phyloP scores from a whole-genome alignment of 2,888 invertebrate genomes.

The Taenaris catops region DNA sequence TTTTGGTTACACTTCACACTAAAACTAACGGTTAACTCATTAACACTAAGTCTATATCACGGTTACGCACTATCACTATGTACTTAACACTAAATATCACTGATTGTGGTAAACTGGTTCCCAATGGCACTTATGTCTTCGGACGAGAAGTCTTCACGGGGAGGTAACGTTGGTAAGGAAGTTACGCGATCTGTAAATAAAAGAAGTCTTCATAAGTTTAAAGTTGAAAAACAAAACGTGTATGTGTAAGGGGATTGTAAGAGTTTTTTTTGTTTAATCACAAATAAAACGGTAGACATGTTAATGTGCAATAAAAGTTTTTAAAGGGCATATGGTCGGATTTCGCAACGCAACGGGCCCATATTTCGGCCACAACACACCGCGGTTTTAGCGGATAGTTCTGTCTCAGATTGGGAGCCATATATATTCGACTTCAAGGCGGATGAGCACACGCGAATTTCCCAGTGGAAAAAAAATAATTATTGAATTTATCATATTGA shows the following conservation, averaged over 20 bases:
- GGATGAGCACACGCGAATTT: too few species aligned
- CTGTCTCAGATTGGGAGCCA: too few species aligned
- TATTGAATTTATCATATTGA: too few species aligned
- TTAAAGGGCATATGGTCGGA: conserved; percentile 43
- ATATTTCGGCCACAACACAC: conserved; percentile 42
- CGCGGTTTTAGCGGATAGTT: too few species aligned
- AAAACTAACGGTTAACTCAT: conserved; percentile 56
- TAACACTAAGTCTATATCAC: conserved; percentile 62
- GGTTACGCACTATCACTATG: conserved; percentile 61
- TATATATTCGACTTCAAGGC: too few species aligned
- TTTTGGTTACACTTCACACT: conserved; percentile 69
- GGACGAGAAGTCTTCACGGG: conserved; percentile 66
- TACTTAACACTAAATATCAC: conserved; percentile 71
- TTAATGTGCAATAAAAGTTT: conserved; percentile 27
- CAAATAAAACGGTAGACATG: conserved; percentile 17
- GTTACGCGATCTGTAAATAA: conserved; percentile 45
- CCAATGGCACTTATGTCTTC: conserved; percentile 73
- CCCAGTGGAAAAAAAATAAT: too few species aligned
- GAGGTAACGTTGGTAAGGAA: conserved; percentile 41
- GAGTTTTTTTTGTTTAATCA: conserved; percentile 19
- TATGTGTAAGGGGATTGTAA: too few species aligned
- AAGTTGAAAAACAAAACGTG: conserved; percentile 1
- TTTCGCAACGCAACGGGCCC: conserved; percentile 49
- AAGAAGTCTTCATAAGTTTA: conserved; percentile 24
- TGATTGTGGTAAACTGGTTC: conserved; percentile 73